Conservation (phyloP, 2,113 vertebrate species). For the Ammodytes dubius region DNA sequence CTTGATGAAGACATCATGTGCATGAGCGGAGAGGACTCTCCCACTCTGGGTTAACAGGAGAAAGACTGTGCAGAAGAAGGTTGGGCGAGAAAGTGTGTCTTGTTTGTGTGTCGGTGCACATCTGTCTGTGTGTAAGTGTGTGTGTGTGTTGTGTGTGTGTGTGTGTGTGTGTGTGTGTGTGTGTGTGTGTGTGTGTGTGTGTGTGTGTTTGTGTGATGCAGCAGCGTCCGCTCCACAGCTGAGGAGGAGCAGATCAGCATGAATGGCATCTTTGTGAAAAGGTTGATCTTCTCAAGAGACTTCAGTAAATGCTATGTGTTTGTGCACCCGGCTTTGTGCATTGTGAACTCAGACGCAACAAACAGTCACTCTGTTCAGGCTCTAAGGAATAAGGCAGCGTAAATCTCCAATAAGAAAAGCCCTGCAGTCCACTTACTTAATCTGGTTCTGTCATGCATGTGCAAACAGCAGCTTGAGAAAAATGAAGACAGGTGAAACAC, state of each 20-base stretch:
- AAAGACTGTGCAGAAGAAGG: slow-evolving; percentile 13
- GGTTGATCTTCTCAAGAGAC: slow-evolving; percentile 72
- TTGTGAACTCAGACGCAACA: slow-evolving; percentile 69
- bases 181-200: neutral
- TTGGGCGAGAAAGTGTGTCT: slow-evolving; percentile 19
- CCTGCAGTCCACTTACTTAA: slow-evolving; percentile 30
- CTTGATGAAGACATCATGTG: slow-evolving; percentile 17
- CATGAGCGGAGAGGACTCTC: slow-evolving; percentile 2
- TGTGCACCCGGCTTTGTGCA: slow-evolving; percentile 75
- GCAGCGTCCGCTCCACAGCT: slow-evolving; percentile 56
- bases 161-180: neutral
- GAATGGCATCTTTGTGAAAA: slow-evolving; percentile 77
- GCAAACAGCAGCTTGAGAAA: slow-evolving; percentile 23
- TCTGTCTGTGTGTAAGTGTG: slow-evolving; percentile 34
- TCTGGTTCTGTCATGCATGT: slow-evolving; percentile 31
- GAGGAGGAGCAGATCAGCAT: slow-evolving; percentile 57
- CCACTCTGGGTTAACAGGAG: slow-evolving; percentile 19
- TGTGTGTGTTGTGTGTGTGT: neutral
- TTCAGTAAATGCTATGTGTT: slow-evolving; percentile 64
- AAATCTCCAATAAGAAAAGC: slow-evolving; percentile 42
- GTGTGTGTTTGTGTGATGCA: slow-evolving; percentile 15
- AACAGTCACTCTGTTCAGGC: slow-evolving; percentile 64
- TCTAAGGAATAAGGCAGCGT: slow-evolving; percentile 43
- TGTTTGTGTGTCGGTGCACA: slow-evolving; percentile 36
- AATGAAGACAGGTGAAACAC: slow-evolving; percentile 4